Base-by-base conservation (phyloP, 2,797 vertebrate genomes). In the Microtus obscurus region DNA sequence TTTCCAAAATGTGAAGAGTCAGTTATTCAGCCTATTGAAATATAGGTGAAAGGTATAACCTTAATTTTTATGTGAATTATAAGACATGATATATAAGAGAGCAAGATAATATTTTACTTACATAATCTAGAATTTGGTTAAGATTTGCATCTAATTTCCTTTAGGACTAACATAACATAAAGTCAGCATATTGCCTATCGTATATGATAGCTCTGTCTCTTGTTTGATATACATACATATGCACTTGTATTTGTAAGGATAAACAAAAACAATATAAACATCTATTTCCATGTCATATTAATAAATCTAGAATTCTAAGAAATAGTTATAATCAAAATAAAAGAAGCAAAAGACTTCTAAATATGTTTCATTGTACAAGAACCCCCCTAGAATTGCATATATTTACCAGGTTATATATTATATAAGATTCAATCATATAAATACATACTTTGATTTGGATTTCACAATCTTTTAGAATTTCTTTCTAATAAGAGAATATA, bases 81-180 rank as follows among this genome's bases (percentile, higher is more conserved):
- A 92, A 1, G 81, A 81, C 45, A 65, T 92, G 56, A 43, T 92
- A 92, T 92, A 71, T 96, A 94, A 93, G 12, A 34, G 91, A 97
- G 65, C 78, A 94, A 97, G 53, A 87, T 95, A 97, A 96, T 45
- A 17, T 85, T 97, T 97, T 97, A 97, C 93, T 93, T 97, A 92
- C 12, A 69, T 65, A 69, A 77, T 2, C 2, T 90, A 93, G 89
- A 96, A 43, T 93, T 77, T 89, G 82, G 27, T 51, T 76, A 88
- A 77, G 0, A 27, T 87, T 78, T 96, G 23, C 65, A 71, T 97
- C 40, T 93, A 87, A 69, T 86, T 48, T 80, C 40, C 59, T 73
- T 87, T 69, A 53, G 92, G 89, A 78, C 29, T 94, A 87, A 85
- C 61, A 31, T 94, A 85, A 82, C 61, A 17, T 96, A 85, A 93